Conservation (phyloP, 2,888 invertebrate genomes). For the Ochropacha duplaris region DNA sequence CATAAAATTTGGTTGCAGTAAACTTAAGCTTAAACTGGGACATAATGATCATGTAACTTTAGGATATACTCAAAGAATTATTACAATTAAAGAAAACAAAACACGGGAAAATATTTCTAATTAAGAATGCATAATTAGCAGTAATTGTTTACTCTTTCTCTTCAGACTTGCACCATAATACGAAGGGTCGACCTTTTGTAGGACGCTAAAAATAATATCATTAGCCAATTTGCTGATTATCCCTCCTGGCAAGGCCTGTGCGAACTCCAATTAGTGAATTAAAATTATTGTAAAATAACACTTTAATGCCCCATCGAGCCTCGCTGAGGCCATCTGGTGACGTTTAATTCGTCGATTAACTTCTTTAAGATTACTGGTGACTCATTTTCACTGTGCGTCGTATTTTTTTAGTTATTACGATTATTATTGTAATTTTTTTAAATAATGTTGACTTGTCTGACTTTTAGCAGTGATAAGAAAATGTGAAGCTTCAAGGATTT, state of each 20-base stretch:
- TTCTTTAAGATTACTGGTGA: constrained; percentile 34
- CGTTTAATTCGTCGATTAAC: constrained; percentile 58
- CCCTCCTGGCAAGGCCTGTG: constrained; percentile 28
- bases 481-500: neutral
- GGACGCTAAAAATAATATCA: constrained; percentile 57
- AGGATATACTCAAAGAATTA: too few species aligned
- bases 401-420: neutral
- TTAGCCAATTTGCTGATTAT: constrained; percentile 73
- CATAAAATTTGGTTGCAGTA: too few species aligned
- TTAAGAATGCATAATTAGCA: neutral
- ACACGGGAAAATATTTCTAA: neutral
- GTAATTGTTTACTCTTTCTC: neutral
- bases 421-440: neutral
- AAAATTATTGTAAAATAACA: constrained; percentile 71
- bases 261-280: constrained; percentile 65
- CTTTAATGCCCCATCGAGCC: constrained; percentile 53
- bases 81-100: too few species aligned
- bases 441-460: neutral
- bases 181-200: constrained; percentile 32
- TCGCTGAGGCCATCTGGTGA: constrained; percentile 63
- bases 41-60: too few species aligned
- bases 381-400: neutral
- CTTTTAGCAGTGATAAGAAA: too few species aligned
- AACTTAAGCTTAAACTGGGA: too few species aligned
- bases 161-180: constrained; percentile 13